Base-by-base conservation (phyloP, 2,797 vertebrate genomes). In the Falco berigora region DNA sequence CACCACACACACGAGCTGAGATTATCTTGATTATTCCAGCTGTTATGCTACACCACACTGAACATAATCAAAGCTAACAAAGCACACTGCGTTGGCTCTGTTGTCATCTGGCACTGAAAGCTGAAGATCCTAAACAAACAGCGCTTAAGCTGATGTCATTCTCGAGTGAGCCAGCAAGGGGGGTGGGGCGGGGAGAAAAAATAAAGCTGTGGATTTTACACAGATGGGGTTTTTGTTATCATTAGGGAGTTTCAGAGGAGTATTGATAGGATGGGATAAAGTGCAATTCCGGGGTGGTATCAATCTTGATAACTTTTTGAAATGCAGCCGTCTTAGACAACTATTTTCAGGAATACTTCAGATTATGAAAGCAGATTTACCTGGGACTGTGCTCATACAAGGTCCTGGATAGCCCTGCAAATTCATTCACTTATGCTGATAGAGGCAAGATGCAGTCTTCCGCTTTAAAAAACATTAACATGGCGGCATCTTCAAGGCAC, bases 1-100 rank as follows among this genome's bases (percentile, higher is more conserved):
- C 55, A 8, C 11, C 18, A 7, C 7, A 4, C n/a, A 42, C 62
- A n/a, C 0, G 4, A 78, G 38, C 58, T 28, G 30, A 86, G 62
- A 86, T 78, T 59, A 75, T 75, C 62, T 83, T 62, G 69, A 7
- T 92, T 55, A 78, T 92, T 95, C 90, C 94, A 93, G 88, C 76
- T 95, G 85, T 73, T 96, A 38, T 82, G 86, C 69, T 61, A 10
- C 82, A 83, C 38, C 76, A 73, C 61, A 73, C 8, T 30, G 76
- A 94, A 59, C 52, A 63, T 5, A 67, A 64, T 72, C 64, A 84
- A 93, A 96, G 76, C 89, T 73, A 81, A 90, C 89, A 92, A 86
- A 88, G 63, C 91, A 36, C 1, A 2, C 72, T 72, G 66, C 10
- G 4, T 30, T 47, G 34, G 46, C 71, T 83, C 66, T 21, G 4